A percentile compares a stretch with the other conserved stretches of the same genome.
Conservation (phyloP, 2,888 invertebrate species). For the Chironomus tentans region DNA sequence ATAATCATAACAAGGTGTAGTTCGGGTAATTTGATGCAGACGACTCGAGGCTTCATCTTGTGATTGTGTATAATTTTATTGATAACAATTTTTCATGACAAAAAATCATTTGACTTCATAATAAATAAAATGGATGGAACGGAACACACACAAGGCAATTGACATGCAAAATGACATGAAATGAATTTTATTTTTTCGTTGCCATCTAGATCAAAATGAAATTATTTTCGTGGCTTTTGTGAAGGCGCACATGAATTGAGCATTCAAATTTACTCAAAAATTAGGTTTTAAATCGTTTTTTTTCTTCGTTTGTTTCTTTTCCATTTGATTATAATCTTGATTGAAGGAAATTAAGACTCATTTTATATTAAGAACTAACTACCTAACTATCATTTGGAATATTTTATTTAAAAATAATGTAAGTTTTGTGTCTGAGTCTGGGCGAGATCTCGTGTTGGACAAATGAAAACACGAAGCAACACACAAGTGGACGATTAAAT, state of each 20-base stretch:
- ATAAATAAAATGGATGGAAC: neutral
- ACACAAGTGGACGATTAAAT: no score
- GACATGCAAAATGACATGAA: constrained; percentile 23
- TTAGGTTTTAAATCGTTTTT: neutral
- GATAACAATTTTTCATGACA: constrained; percentile 11
- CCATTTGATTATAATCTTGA: neutral
- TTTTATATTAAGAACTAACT: neutral
- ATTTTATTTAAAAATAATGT: no score
- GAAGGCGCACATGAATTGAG: neutral
- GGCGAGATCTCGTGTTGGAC: no score
- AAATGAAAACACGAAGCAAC: no score
- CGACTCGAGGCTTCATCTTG: neutral
- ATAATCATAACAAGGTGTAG: no score
- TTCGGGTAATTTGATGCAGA: no score
- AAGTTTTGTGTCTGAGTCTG: no score
- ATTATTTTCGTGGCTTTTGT: neutral
- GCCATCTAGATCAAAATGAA: constrained; percentile 13
- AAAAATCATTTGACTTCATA: constrained; percentile 7
- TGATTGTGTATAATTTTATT: neutral
- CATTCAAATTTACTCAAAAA: neutral
- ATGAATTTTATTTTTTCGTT: neutral
- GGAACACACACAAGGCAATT: neutral
- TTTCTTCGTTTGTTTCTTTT: neutral
- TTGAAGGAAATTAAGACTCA: neutral
- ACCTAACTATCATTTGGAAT: neutral